phyloP scores from a whole-genome alignment of 2,797 vertebrate species.

The Brachymystax lenok region DNA sequence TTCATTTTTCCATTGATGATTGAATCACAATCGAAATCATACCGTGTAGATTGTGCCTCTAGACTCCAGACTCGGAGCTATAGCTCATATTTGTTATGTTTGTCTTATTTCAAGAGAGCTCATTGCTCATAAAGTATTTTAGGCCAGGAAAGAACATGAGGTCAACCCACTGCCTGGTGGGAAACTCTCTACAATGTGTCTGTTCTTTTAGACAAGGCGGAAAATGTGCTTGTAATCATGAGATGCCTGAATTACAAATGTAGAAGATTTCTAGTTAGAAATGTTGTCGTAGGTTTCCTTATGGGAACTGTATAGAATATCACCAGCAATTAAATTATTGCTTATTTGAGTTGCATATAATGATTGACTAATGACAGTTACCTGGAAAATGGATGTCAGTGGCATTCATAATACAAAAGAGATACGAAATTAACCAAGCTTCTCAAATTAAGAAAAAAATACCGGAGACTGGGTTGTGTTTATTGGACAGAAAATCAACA shows the following conservation, averaged over 20 bases:
- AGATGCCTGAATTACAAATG: background rate
- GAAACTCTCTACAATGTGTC: slow-evolving; percentile 13
- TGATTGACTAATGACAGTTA: slow-evolving; percentile 13
- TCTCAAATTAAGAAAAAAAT: too few species aligned
- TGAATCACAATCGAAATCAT: background rate
- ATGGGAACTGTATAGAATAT: background rate
- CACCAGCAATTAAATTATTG: background rate
- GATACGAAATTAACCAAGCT: slow-evolving; percentile 1
- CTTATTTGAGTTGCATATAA: background rate
- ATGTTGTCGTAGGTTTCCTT: background rate
- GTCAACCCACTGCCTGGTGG: background rate
- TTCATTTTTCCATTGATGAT: background rate
- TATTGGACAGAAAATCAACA: too few species aligned
- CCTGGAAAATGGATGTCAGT: slow-evolving; percentile 14
- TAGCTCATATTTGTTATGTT: background rate
- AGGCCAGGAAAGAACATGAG: background rate
- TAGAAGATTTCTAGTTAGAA: background rate
- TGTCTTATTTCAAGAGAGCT: background rate
- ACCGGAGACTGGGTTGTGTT: too few species aligned
- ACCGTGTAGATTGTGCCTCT: background rate
- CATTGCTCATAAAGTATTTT: slow-evolving; percentile 4
- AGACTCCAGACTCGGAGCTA: background rate
- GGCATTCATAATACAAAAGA: background rate
- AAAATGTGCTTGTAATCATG: background rate
- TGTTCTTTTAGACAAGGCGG: background rate